These are phyloP conservation scores for Tragelaphus imberbis DNA, from an alignment of 2,113 vertebrate genomes.

Conservation along the genomic window DNA sequence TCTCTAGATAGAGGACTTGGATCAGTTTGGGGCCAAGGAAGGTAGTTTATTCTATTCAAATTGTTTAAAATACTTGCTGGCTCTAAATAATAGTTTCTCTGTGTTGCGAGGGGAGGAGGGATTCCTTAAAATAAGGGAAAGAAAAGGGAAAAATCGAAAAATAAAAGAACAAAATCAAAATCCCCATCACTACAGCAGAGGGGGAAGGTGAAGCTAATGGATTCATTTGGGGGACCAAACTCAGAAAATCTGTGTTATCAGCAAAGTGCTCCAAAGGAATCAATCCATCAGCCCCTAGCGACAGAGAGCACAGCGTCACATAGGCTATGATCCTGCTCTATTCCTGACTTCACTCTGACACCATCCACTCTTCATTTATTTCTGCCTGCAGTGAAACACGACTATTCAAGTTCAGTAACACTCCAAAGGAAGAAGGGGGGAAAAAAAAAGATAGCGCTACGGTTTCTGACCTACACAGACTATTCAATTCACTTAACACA, in stretches of 20 bases:
- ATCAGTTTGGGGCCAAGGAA: background rate
- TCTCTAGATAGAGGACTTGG: background rate
- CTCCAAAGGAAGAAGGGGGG: background rate
- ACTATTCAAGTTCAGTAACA: background rate
- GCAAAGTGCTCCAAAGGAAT: background rate
- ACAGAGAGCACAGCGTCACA: background rate
- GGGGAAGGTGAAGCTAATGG: background rate
- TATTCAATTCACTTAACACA: background rate
- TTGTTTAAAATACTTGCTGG: background rate
- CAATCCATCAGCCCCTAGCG: background rate
- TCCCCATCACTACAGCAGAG: background rate
- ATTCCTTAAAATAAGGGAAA: background rate
- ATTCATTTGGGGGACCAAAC: background rate
- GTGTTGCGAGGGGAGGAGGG: background rate
- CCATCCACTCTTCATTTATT: background rate
- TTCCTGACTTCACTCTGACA: background rate
- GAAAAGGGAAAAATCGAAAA: background rate
- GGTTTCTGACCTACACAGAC: background rate
- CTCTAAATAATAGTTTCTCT: background rate
- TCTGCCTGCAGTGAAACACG: background rate
- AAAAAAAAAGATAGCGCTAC: background rate
- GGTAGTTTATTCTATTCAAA: background rate
- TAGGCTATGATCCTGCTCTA: background rate
- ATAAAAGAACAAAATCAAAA: background rate
- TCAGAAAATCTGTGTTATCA: background rate